phyloP scores from a whole-genome alignment of 2,888 invertebrate species.

The Drosophila rubida region DNA sequence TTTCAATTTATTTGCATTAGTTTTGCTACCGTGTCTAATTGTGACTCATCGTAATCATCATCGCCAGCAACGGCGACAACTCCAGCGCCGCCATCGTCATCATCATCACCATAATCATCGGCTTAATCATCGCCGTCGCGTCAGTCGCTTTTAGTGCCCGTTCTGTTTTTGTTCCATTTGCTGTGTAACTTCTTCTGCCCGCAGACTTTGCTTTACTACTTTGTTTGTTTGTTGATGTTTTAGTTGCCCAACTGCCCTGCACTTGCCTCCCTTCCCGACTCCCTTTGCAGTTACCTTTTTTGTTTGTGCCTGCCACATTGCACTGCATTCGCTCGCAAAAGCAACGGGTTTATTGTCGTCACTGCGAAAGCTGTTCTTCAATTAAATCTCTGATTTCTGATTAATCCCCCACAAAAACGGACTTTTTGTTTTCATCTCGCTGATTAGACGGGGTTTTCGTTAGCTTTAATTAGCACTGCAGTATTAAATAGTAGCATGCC shows the following conservation, averaged over 20 bases:
- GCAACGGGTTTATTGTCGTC: conserved; percentile 17
- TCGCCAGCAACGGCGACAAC: background rate
- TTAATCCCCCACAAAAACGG: conserved; percentile 12
- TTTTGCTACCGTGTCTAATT: conserved; percentile 47
- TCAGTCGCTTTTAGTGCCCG: conserved; percentile 26
- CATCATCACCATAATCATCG: conserved; percentile 17
- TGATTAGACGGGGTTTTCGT: background rate
- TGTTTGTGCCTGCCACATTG: conserved; percentile 9
- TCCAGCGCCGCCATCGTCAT: background rate
- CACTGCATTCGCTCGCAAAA: conserved; percentile 8
- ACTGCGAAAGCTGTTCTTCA: conserved; percentile 38
- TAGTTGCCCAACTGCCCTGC: conserved; percentile 24
- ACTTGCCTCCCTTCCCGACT: conserved; percentile 15
- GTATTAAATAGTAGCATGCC: background rate
- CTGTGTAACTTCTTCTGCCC: conserved; percentile 44
- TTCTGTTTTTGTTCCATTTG: conserved; percentile 34
- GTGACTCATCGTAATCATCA: conserved; percentile 20
- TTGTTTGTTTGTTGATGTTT: conserved; percentile 49
- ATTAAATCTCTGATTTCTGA: conserved; percentile 20
- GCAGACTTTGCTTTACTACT: conserved; percentile 65
- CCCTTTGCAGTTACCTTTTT: background rate
- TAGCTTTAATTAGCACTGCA: conserved; percentile 14
- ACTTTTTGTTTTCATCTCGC: background rate
- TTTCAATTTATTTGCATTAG: conserved; percentile 52
- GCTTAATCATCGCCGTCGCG: conserved; percentile 14